These are phyloP conservation scores for Pipistrellus nathusii DNA, from an alignment of 2,797 vertebrate genomes.

Conservation along the genomic window DNA sequence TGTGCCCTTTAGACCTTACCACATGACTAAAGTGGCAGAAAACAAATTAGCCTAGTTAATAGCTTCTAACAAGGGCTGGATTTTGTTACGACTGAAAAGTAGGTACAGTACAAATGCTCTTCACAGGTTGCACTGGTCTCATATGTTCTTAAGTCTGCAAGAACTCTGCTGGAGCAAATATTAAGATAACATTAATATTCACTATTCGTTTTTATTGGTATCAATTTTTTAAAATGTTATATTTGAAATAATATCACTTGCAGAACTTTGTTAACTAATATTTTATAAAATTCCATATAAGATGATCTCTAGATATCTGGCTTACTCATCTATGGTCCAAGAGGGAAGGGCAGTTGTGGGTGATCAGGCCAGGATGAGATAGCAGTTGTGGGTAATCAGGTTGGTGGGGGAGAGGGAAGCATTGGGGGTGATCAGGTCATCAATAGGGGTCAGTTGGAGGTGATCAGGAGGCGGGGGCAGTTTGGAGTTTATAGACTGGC, in stretches of 20 bases:
- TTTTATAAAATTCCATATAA: slow-evolving; percentile 7
- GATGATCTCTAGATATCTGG: neutral
- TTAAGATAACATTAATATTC: neutral
- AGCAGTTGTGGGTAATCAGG: too few relatives aligned
- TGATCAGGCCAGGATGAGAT: too few relatives aligned
- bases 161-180: neutral
- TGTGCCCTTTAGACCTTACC: neutral
- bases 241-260: slow-evolving; percentile 21
- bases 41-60: neutral
- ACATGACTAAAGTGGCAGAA: neutral
- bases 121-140: neutral
- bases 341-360: too few relatives aligned
- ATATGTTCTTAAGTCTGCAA: neutral
- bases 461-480: too few relatives aligned
- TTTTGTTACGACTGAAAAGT: neutral
- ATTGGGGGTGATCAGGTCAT: too few relatives aligned
- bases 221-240: neutral
- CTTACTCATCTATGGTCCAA: neutral
- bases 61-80: neutral
- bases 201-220: neutral
- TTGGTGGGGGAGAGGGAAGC: too few relatives aligned
- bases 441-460: too few relatives aligned
- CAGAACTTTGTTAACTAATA: neutral
- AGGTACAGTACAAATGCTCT: neutral
- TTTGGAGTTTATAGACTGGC: too few relatives aligned